These are phyloP conservation scores for Myotis planiceps DNA, from an alignment of 2,797 vertebrate species.

Conservation along the genomic window DNA sequence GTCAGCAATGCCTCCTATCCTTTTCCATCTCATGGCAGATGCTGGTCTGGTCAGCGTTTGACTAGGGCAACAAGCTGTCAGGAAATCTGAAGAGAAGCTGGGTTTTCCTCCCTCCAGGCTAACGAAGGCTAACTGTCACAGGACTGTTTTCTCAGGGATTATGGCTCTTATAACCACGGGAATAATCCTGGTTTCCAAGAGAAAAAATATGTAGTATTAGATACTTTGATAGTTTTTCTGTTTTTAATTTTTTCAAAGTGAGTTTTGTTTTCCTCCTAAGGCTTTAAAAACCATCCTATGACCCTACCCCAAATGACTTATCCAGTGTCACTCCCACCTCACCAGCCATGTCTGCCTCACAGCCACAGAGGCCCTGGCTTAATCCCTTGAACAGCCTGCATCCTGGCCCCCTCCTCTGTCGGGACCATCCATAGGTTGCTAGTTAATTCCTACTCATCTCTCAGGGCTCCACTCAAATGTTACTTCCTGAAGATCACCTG, in stretches of 20 bases:
- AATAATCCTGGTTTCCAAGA: neutral
- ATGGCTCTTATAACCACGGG: neutral
- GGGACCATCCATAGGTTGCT: neutral
- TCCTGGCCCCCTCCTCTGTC: neutral
- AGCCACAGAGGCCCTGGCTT: neutral
- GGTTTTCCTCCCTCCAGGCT: neutral
- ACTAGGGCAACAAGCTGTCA: neutral
- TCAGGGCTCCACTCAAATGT: neutral
- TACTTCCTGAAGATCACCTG: neutral
- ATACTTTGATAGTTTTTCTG: neutral
- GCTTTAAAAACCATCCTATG: neutral
- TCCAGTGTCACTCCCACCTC: neutral
- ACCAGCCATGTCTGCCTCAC: neutral
- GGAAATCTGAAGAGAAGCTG: neutral
- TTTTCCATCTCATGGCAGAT: neutral
- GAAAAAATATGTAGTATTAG: neutral
- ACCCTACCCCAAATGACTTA: neutral
- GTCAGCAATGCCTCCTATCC: neutral
- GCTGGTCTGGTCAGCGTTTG: neutral
- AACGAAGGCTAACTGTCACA: neutral
- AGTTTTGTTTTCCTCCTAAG: conserved; percentile 6
- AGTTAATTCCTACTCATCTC: neutral
- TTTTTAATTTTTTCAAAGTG: conserved; percentile 10
- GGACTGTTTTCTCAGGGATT: neutral
- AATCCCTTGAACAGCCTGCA: neutral